phyloP scores from a whole-genome alignment of 2,113 vertebrate species.

The Tragelaphus buxtoni region DNA sequence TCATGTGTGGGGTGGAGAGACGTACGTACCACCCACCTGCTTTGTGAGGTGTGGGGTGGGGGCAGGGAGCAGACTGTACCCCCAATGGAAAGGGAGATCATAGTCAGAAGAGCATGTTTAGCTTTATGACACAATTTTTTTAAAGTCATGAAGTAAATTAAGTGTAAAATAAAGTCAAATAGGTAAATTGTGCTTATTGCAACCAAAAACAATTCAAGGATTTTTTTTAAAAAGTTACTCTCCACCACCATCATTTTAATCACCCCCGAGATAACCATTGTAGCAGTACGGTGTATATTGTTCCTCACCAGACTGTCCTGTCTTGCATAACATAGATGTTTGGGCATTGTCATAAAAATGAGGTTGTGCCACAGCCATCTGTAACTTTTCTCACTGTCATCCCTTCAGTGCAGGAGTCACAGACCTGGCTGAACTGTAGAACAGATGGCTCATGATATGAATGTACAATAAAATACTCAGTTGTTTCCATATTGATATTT shows the following conservation, averaged over 20 bases:
- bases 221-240: background rate
- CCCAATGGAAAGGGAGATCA: background rate
- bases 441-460: background rate
- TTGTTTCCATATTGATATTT: background rate
- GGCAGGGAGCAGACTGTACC: background rate
- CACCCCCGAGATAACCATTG: background rate
- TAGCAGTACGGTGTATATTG: background rate
- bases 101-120: slow-evolving; percentile 5
- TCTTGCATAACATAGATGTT: background rate
- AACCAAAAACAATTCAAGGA: background rate
- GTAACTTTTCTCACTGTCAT: slow-evolving; percentile 11
- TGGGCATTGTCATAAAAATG: background rate
- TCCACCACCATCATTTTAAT: background rate
- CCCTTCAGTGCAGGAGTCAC: background rate
- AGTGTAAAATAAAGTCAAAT: background rate
- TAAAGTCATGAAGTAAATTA: background rate
- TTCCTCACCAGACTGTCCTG: background rate
- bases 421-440: background rate
- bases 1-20: background rate
- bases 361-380: background rate
- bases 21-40: background rate
- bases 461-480: background rate
- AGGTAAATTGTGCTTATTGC: background rate
- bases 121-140: background rate
- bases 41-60: background rate